phyloP scores from a whole-genome alignment of 1,140 invertebrate species.

The Apis cerana region DNA sequence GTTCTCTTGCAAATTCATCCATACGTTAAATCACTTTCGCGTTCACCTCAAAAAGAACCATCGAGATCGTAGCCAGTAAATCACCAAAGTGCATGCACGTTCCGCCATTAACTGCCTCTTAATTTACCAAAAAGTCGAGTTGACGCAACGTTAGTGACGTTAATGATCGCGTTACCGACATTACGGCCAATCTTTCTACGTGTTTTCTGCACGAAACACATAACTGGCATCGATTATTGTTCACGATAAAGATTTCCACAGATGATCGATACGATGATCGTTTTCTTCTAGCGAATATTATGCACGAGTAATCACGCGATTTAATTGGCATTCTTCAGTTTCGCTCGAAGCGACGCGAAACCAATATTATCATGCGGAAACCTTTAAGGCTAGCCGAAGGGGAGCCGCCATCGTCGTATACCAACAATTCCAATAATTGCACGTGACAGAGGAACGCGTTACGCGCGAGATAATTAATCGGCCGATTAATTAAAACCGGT shows the following conservation, averaged over 20 bases:
- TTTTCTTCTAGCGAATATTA: background rate
- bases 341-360: conserved; percentile 31
- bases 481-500: conserved; percentile 60
- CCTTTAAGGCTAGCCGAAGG: conserved; percentile 42
- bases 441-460: conserved; percentile 49
- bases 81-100: background rate
- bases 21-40: conserved; percentile 23
- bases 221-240: background rate
- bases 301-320: conserved; percentile 15
- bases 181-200: background rate
- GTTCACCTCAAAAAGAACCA: background rate
- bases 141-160: background rate
- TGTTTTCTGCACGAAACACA: background rate
- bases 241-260: background rate
- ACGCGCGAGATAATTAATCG: conserved; percentile 62
- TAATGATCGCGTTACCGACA: conserved; percentile 5
- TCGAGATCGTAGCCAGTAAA: conserved; percentile 1
- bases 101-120: background rate
- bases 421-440: conserved; percentile 64
- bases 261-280: background rate
- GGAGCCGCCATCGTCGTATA: conserved; percentile 26
- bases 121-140: conserved; percentile 1
- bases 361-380: conserved; percentile 32
- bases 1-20: background rate
- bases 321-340: conserved; percentile 42